Base-by-base conservation (phyloP, 2,888 invertebrate genomes). In the Amphipyra tragopoginis region DNA sequence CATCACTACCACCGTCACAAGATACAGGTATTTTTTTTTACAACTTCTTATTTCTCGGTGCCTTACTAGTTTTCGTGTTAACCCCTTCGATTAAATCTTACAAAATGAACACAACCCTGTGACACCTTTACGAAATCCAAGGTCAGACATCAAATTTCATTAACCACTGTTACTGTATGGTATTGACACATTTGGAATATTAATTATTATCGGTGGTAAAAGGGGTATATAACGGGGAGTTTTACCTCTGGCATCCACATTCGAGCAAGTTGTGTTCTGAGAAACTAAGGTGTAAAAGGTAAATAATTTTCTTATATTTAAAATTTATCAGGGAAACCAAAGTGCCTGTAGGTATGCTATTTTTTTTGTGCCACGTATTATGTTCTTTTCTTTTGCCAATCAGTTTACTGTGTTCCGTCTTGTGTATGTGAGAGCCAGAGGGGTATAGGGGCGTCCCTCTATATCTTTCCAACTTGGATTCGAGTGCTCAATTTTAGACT, bases 121-220 rank as follows among this genome's bases (percentile, higher is more conserved):
- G 5, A 43, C 55, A 72, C 50, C 56, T 60, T 43, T 29, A 33
- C 40, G 34, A 45, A 33, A 50, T n/a, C 14, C 51, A 72, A 70
- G 72, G 72, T 57, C 62, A 64, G 9, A 58, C 45, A 60, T 77
- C 75, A 57, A 36, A 67, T 50, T 68, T 74, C 79, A 81, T 79
- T 86, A 81, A 77, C 58, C 81, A 80, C 76, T 34, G 48, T 77
- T 71, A 54, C 40, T 61, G 68, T 69, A 67, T 48, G 33, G 4
- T 59, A 67, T 67, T 85, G 87, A 86, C 86, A 84, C 77, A 70
- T 80, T 80, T 81, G 86, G 86, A 90, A 90, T 91, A 90, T 90
- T 88, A 80, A 90, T 87, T 66, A 73, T 53, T 55, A 69, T 59
- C 56, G 60, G 61, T 59, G 48, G 55, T 61, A 47, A 38, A 21